These are phyloP conservation scores for Muscidifurax raptorellus DNA, from an alignment of 1,140 invertebrate species.

Conservation along the genomic window DNA sequence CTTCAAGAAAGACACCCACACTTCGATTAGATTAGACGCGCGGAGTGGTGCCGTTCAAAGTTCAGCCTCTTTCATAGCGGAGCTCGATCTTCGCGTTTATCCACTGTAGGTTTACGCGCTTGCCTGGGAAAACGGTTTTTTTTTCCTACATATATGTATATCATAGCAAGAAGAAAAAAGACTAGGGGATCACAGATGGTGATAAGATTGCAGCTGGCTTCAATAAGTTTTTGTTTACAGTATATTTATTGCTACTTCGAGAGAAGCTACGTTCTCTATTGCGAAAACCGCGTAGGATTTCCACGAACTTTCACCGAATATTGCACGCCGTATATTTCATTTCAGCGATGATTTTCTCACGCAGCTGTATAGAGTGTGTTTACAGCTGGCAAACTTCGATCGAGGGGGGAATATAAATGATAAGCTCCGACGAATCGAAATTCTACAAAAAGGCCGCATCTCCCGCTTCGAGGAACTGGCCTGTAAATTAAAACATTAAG, in stretches of 20 bases:
- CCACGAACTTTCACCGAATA: neutral
- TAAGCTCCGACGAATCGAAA: no score
- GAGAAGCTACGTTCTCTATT: no score
- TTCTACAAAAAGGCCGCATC: no score
- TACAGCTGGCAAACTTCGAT: no score
- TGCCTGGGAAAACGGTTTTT: slow-evolving; percentile 1
- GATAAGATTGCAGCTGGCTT: neutral
- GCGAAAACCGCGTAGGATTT: neutral
- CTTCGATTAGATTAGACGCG: slow-evolving; percentile 61
- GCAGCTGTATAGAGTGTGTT: no score
- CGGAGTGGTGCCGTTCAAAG: slow-evolving; percentile 26
- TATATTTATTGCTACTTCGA: neutral
- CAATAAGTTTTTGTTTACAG: neutral
- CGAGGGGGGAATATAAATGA: no score
- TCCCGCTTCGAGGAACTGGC: no score
- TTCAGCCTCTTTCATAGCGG: slow-evolving; percentile 34
- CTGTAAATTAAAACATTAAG: no score
- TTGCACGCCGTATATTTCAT: no score
- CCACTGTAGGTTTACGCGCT: neutral
- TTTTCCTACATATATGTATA: neutral
- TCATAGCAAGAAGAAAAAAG: no score
- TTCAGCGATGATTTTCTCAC: no score
- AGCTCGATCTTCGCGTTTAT: neutral
- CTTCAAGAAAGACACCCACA: slow-evolving; percentile 65
- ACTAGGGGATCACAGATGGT: neutral